A percentile compares a stretch with the other conserved stretches of the same genome.
These are phyloP conservation scores for Drosophila prolongata DNA, from an alignment of 2,888 invertebrate genomes.

Conservation along the genomic window DNA sequence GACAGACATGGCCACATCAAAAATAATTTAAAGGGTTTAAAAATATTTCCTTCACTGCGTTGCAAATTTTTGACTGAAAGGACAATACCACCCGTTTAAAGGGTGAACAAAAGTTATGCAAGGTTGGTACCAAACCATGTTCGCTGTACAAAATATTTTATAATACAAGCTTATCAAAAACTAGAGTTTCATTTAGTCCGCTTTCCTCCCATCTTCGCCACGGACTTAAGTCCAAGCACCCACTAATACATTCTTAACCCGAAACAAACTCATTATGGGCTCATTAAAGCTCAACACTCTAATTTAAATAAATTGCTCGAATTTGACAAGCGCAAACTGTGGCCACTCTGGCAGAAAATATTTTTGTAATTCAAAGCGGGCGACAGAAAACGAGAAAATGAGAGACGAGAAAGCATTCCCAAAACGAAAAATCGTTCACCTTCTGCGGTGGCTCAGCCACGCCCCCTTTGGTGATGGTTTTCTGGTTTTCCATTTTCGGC, in stretches of 20 bases:
- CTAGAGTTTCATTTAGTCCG: not conserved
- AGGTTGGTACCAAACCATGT: no score
- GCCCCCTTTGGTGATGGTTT: constrained; percentile 7
- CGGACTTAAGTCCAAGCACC: not conserved
- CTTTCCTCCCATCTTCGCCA: not conserved
- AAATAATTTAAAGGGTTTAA: no score
- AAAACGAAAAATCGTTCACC: constrained; percentile 50
- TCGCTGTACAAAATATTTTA: no score
- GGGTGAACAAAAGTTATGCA: no score
- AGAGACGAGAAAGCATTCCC: constrained; percentile 9
- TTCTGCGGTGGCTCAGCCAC: constrained; percentile 50
- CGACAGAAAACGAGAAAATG: constrained; percentile 25
- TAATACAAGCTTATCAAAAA: not conserved
- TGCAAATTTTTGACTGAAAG: no score
- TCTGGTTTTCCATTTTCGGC: constrained; percentile 17
- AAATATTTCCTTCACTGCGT: no score
- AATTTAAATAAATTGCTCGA: constrained; percentile 39
- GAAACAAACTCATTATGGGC: constrained; percentile 21
- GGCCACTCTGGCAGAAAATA: constrained; percentile 65
- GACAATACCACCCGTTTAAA: no score
- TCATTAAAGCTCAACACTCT: constrained; percentile 34
- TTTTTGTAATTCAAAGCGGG: constrained; percentile 66
- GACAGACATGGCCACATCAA: no score
- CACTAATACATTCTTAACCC: not conserved
- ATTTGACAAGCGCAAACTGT: constrained; percentile 23